Evolutionary conservation across 2,113 vertebrate genomes (phyloP).

Genomic region (Crotalus helleri): DNA sequence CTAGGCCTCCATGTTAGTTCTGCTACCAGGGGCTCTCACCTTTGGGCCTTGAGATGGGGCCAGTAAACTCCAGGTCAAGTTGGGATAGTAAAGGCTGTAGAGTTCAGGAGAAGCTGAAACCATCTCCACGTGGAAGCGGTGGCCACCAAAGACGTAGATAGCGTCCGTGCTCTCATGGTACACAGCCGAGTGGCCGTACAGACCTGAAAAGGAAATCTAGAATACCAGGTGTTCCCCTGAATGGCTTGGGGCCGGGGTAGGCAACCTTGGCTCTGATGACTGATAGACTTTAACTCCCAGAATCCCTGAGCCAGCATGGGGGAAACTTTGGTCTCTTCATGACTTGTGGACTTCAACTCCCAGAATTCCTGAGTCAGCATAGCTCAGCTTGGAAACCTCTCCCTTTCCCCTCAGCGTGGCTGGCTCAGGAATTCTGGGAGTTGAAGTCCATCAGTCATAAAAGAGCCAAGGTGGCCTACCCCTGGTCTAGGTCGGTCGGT

Average conservation of each 20-base stretch:
- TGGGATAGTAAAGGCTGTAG: slow-evolving; percentile 86
- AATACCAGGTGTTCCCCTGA: not conserved
- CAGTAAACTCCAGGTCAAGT: slow-evolving; percentile 87
- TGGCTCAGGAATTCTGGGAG: too few relatives aligned
- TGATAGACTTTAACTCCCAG: too few relatives aligned
- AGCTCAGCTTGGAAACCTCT: too few relatives aligned
- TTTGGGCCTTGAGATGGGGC: slow-evolving; percentile 86
- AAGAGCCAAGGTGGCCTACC: too few relatives aligned
- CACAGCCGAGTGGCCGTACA: slow-evolving; percentile 87
- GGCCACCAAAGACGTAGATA: slow-evolving; percentile 89
- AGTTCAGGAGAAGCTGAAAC: slow-evolving; percentile 86
- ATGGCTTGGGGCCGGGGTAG: not conserved
- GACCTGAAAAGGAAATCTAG: slow-evolving; percentile 62
- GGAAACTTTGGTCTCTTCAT: too few relatives aligned
- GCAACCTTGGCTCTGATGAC: too few relatives aligned
- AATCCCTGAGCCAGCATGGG: too few relatives aligned
- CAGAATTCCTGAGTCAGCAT: too few relatives aligned
- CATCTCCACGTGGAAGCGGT: slow-evolving; percentile 87
- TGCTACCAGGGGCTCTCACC: slow-evolving; percentile 63
- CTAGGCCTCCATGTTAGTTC: not conserved
- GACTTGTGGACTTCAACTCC: too few relatives aligned
- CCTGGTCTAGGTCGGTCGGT: too few relatives aligned
- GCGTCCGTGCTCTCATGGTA: slow-evolving; percentile 88
- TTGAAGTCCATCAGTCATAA: too few relatives aligned
- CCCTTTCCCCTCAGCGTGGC: too few relatives aligned